Evolutionary conservation across 2,797 vertebrate species (phyloP).

Genomic region (Pantherophis alleghaniensis): DNA sequence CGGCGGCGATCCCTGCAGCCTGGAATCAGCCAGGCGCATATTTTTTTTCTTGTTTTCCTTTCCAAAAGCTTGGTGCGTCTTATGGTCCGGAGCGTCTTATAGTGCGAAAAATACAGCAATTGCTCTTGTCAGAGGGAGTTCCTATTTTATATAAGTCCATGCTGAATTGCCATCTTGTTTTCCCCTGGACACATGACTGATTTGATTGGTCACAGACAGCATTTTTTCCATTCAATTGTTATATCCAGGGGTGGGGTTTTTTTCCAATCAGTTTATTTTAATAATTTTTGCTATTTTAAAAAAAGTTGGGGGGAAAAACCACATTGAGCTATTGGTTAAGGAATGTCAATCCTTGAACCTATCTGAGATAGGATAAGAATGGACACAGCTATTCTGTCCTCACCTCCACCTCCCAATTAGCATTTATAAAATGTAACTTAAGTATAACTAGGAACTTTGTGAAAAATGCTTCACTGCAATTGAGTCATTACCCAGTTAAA

Average conservation of each 20-base stretch:
- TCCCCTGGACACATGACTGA: background rate
- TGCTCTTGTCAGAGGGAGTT: background rate
- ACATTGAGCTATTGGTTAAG: conserved; percentile 36
- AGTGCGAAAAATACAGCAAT: background rate
- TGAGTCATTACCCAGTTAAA: conserved; percentile 87
- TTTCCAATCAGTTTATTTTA: background rate
- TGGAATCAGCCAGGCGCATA: too few species aligned
- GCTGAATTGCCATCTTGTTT: background rate
- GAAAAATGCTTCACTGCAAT: conserved; percentile 77
- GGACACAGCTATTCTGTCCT: conserved; percentile 26
- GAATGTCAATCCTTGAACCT: conserved; percentile 28
- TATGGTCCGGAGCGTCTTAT: too few species aligned
- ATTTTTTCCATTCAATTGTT: background rate
- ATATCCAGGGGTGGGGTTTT: too few species aligned
- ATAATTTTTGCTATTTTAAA: background rate
- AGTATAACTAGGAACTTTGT: conserved; percentile 54
- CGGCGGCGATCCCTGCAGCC: too few species aligned
- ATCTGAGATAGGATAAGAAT: conserved; percentile 25
- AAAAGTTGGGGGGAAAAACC: conserved; percentile 13
- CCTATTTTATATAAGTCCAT: background rate
- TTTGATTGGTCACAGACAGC: background rate
- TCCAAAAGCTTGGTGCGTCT: too few species aligned
- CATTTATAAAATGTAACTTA: conserved; percentile 60
- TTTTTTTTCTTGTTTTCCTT: too few species aligned
- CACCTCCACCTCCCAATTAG: conserved; percentile 7